Evolutionary conservation across 2,797 vertebrate genomes (phyloP).

Genomic region (Eptatretus atami): DNA sequence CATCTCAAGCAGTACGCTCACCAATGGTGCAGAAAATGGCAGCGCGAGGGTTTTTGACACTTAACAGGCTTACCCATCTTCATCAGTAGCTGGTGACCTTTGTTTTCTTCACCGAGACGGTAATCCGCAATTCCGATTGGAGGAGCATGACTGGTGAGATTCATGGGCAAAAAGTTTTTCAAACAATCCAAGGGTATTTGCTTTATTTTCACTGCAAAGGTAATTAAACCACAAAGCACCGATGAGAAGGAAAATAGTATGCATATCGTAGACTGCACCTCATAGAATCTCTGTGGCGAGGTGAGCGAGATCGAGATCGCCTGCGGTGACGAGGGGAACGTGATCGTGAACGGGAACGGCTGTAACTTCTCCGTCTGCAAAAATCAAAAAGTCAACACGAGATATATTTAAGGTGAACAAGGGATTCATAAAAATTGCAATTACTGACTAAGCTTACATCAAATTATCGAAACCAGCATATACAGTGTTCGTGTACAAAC

Average conservation of each 20-base stretch:
- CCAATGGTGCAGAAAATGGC: neutral
- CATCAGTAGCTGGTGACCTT: slow-evolving; percentile 85
- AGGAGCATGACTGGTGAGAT: no score
- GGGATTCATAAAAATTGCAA: no score
- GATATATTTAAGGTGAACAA: no score
- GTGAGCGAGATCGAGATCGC: neutral
- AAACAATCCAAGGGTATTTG: no score
- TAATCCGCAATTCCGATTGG: slow-evolving; percentile 14
- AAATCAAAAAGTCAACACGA: neutral
- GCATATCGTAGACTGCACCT: neutral
- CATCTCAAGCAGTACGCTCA: neutral
- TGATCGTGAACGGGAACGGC: slow-evolving; percentile 43
- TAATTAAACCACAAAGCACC: no score
- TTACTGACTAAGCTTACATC: no score
- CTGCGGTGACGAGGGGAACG: slow-evolving; percentile 21
- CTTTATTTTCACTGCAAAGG: no score
- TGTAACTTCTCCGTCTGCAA: neutral
- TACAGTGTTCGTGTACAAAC: no score
- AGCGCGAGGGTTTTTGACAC: neutral
- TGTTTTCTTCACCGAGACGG: slow-evolving; percentile 74
- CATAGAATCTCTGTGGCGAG: neutral
- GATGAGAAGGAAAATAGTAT: no score
- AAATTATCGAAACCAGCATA: no score
- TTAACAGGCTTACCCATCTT: slow-evolving; percentile 50
- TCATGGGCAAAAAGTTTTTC: no score